A percentile compares a stretch with the other conserved stretches of the same genome.
These are phyloP conservation scores for Syngnathus typhle DNA, from an alignment of 2,113 vertebrate genomes.

Conservation along the genomic window DNA sequence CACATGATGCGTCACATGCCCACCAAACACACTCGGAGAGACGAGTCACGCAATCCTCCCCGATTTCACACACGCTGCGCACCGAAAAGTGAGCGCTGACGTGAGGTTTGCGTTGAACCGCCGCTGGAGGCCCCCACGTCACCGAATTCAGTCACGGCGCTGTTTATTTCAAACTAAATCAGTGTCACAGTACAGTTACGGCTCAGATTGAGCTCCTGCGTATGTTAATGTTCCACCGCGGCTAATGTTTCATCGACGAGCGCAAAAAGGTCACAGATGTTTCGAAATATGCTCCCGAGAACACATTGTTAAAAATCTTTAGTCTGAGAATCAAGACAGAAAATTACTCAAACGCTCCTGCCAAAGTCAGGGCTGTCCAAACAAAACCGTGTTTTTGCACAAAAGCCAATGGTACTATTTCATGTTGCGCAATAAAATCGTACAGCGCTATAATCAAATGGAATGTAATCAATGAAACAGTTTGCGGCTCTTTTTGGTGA, in stretches of 20 bases:
- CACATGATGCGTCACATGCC: constrained; percentile 48
- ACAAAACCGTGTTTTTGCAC: too few species aligned
- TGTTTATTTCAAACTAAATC: constrained; percentile 25
- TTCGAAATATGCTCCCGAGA: constrained; percentile 3
- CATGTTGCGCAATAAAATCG: too few species aligned
- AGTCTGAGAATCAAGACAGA: constrained; percentile 23
- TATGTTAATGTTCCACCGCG: not conserved
- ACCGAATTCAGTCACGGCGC: constrained; percentile 19
- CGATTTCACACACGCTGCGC: constrained; percentile 21
- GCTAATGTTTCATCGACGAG: constrained; percentile 1
- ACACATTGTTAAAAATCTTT: not conserved
- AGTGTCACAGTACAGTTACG: constrained; percentile 24
- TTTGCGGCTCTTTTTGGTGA: too few species aligned
- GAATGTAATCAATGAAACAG: too few species aligned
- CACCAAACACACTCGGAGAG: not conserved
- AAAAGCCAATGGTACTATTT: too few species aligned
- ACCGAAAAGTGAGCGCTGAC: constrained; percentile 15
- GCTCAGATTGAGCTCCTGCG: not conserved
- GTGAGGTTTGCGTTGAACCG: constrained; percentile 21
- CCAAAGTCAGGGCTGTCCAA: constrained; percentile 1
- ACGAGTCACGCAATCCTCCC: constrained; percentile 12
- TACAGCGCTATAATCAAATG: too few species aligned
- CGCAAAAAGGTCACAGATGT: constrained; percentile 30
- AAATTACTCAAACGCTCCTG: constrained; percentile 5
- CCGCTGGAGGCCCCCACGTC: constrained; percentile 6